A percentile compares a stretch with the other conserved stretches of the same genome.
These are phyloP conservation scores for Hoplostethus atlanticus DNA, from an alignment of 2,797 vertebrate genomes.

Conservation along the genomic window DNA sequence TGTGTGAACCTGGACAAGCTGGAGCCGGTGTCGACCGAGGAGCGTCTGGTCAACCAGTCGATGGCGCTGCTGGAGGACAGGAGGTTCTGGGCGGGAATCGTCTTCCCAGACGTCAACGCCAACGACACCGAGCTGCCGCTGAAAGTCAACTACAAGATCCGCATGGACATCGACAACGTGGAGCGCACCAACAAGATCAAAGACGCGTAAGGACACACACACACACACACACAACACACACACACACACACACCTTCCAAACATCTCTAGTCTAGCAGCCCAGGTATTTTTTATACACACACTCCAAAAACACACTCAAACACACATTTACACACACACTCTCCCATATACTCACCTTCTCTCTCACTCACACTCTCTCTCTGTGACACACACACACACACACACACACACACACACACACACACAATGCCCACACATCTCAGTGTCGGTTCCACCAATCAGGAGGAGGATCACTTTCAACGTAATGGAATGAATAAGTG, in stretches of 20 bases:
- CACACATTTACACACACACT: neutral
- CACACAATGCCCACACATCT: too few relatives aligned
- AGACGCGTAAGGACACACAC: slow-evolving; percentile 86
- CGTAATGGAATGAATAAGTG: too few relatives aligned
- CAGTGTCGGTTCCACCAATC: too few relatives aligned
- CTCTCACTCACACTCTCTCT: too few relatives aligned
- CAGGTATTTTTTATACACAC: too few relatives aligned
- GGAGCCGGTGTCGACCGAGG: slow-evolving; percentile 91
- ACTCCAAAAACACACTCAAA: neutral
- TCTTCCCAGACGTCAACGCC: slow-evolving; percentile 88
- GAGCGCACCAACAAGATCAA: slow-evolving; percentile 98
- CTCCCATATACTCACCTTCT: too few relatives aligned
- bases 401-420: too few relatives aligned
- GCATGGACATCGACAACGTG: slow-evolving; percentile 99
- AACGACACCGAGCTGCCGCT: slow-evolving; percentile 86
- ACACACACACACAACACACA: neutral
- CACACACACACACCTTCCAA: neutral
- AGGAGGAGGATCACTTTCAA: too few relatives aligned
- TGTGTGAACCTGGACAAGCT: slow-evolving; percentile 97
- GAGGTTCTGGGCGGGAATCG: slow-evolving; percentile 96
- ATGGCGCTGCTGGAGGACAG: slow-evolving; percentile 91
- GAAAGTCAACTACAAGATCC: slow-evolving; percentile 95
- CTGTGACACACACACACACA: neutral
- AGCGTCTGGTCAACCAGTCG: slow-evolving; percentile 89
- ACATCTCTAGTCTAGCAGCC: too few relatives aligned